phyloP scores from a whole-genome alignment of 2,113 vertebrate genomes.

The Tupaia chinensis region DNA sequence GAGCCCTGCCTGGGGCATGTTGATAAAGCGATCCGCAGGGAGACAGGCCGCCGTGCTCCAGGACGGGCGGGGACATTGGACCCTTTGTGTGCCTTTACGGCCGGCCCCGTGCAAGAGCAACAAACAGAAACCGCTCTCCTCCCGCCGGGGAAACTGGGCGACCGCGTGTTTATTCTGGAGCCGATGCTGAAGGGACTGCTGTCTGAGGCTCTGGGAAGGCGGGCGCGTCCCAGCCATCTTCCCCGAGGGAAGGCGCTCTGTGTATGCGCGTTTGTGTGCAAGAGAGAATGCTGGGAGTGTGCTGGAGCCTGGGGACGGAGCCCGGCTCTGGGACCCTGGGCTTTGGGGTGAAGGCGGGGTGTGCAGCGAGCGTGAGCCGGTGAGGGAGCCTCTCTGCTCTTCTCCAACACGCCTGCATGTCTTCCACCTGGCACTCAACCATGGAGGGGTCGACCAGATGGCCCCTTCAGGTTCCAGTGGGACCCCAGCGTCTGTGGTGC shows the following conservation, averaged over 20 bases:
- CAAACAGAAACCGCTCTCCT: slow-evolving; percentile 35
- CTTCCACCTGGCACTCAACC: too few species aligned
- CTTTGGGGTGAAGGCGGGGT: fast-evolving
- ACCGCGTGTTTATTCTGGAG: neutral
- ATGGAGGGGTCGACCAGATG: fast-evolving
- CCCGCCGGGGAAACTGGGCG: neutral
- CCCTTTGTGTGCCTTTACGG: slow-evolving; percentile 61
- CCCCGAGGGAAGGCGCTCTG: fast-evolving
- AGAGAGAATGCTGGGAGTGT: fast-evolving
- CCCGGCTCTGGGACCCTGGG: fast-evolving
- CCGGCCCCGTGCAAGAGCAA: neutral
- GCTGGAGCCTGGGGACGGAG: fast-evolving
- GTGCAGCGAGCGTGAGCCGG: too few species aligned
- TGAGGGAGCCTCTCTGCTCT: too few species aligned
- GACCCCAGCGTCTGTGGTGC: too few species aligned
- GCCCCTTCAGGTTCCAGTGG: neutral
- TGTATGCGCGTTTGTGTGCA: fast-evolving
- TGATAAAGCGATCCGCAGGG: neutral
- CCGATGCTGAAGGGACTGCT: slow-evolving; percentile 9
- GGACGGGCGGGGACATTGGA: slow-evolving; percentile 57
- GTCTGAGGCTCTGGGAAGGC: neutral
- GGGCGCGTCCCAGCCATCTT: neutral
- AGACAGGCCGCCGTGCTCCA: too few species aligned
- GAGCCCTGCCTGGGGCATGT: neutral
- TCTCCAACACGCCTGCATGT: too few species aligned